phyloP scores from a whole-genome alignment of 2,113 vertebrate species.

The Tachysurus fulvidraco region DNA sequence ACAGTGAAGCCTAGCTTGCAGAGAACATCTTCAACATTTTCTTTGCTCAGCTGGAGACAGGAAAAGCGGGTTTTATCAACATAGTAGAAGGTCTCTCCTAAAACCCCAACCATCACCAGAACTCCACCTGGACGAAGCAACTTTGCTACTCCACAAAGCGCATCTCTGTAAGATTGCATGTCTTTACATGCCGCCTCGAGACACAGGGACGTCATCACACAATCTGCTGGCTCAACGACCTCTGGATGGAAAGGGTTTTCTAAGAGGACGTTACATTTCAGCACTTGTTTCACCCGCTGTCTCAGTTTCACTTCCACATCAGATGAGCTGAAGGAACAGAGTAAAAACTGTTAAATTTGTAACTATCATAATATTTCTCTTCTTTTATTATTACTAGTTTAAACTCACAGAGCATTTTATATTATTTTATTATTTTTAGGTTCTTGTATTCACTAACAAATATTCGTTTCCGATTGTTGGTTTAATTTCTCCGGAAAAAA shows the following conservation, averaged over 20 bases:
- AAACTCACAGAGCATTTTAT: not conserved
- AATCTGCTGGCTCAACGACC: conserved; percentile 54
- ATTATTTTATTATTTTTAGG: not conserved
- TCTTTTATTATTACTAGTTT: not conserved
- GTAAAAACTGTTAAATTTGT: not conserved
- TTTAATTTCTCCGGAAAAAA: too few species aligned
- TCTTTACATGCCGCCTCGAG: conserved; percentile 67
- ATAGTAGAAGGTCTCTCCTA: conserved; percentile 62
- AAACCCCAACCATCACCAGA: conserved; percentile 59
- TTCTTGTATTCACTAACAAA: not conserved
- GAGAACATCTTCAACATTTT: conserved; percentile 43
- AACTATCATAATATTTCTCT: not conserved
- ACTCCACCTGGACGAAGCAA: conserved; percentile 65
- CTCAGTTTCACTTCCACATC: conserved; percentile 67
- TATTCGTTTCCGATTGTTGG: too few species aligned
- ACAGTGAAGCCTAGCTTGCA: conserved; percentile 54
- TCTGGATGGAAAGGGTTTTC: conserved; percentile 51
- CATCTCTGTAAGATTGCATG: conserved; percentile 44
- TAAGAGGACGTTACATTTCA: conserved; percentile 65
- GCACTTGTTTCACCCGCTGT: conserved; percentile 46
- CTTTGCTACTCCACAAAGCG: conserved; percentile 56
- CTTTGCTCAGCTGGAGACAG: conserved; percentile 56
- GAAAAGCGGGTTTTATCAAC: conserved; percentile 63
- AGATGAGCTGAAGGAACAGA: conserved; percentile 22
- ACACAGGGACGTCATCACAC: conserved; percentile 68